These are phyloP conservation scores for Oryzias dopingdopingensis DNA, from an alignment of 2,797 vertebrate genomes.

Conservation along the genomic window DNA sequence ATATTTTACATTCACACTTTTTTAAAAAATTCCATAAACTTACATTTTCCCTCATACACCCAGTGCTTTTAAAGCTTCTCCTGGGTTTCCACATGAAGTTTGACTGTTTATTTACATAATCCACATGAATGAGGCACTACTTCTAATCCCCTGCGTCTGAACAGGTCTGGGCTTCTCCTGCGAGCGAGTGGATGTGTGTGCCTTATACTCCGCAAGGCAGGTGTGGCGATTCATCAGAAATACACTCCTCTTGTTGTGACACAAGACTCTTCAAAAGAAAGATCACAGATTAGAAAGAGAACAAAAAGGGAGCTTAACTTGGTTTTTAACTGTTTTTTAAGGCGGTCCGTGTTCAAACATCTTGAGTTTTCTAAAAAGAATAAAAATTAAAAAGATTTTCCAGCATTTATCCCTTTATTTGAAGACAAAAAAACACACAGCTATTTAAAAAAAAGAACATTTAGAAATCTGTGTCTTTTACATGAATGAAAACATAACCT, in stretches of 20 bases:
- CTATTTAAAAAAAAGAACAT: not conserved
- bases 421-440: not conserved
- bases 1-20: too few species aligned
- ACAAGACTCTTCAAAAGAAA: constrained; percentile 25
- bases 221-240: constrained; percentile 57
- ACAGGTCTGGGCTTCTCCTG: constrained; percentile 59
- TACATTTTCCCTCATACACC: too few species aligned
- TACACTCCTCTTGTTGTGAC: constrained; percentile 32
- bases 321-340: not conserved
- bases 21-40: too few species aligned
- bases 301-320: not conserved
- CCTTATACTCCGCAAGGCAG: constrained; percentile 31
- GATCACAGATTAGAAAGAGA: not conserved
- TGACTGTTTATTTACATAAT: constrained; percentile 40
- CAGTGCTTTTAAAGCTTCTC: not conserved
- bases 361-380: too few species aligned
- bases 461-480: not conserved
- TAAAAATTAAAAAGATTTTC: too few species aligned
- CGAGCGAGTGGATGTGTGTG: constrained; percentile 51
- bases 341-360: too few species aligned
- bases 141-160: constrained; percentile 38
- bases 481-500: constrained; percentile 1
- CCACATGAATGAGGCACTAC: constrained; percentile 20
- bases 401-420: too few species aligned
- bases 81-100: constrained; percentile 15